phyloP scores from a whole-genome alignment of 2,797 vertebrate species.

The Silurus aristotelis region DNA sequence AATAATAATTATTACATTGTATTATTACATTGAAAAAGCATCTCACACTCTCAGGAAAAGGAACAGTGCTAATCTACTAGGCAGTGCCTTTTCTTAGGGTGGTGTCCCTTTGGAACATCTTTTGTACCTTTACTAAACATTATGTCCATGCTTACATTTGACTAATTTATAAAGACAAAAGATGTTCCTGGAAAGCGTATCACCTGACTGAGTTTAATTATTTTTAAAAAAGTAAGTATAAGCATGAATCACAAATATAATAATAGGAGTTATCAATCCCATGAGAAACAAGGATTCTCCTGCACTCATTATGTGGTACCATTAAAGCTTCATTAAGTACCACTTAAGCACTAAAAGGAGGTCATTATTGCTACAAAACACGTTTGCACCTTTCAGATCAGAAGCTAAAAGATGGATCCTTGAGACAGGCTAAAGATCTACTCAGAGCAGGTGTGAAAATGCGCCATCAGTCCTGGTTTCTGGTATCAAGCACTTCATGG shows the following conservation, averaged over 20 bases:
- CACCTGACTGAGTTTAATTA: not conserved
- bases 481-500: constrained; percentile 8
- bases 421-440: not conserved
- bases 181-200: not conserved
- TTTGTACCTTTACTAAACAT: no score
- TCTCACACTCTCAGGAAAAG: no score
- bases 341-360: not conserved
- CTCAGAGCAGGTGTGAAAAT: constrained; percentile 3
- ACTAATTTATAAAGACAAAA: not conserved
- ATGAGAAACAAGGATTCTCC: no score
- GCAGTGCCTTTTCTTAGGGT: not conserved
- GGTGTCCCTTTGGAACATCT: not conserved
- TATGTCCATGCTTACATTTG: not conserved
- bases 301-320: not conserved
- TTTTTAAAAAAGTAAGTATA: no score
- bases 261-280: no score
- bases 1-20: no score
- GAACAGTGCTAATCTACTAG: not conserved
- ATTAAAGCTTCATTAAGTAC: no score
- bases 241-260: no score
- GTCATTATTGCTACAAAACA: not conserved
- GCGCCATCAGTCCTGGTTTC: constrained; percentile 11
- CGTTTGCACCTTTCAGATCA: not conserved
- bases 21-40: no score
- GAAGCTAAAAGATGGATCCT: not conserved